Percentiles rank a stretch among this genome's conserved stretches.
These are phyloP conservation scores for Bolinopsis microptera DNA, from an alignment of 37 sponge, comb jelly and placozoan genomes.

Conservation along the genomic window DNA sequence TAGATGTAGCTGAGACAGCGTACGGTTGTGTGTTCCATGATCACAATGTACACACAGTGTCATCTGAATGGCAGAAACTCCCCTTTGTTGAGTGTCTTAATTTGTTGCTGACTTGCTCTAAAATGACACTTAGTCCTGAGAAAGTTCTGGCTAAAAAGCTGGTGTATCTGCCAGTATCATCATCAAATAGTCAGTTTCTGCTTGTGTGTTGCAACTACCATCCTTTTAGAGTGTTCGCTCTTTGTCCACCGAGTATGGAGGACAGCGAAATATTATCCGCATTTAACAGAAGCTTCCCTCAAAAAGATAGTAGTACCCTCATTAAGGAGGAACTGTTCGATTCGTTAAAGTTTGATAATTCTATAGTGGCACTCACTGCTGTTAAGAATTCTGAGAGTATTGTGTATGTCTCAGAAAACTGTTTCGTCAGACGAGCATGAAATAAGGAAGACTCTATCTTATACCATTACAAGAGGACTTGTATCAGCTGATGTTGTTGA, in stretches of 20 bases:
- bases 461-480: background rate
- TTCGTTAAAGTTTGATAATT: background rate
- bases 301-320: conserved; percentile 19
- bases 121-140: background rate
- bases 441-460: background rate
- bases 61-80: background rate
- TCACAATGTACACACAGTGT: background rate
- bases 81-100: conserved; percentile 4
- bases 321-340: background rate
- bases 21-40: conserved; percentile 52
- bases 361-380: conserved; percentile 30
- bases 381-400: conserved; percentile 27
- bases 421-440: background rate
- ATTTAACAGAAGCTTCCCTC: conserved; percentile 13
- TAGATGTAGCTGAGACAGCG: conserved; percentile 7
- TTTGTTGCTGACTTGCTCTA: background rate
- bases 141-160: background rate
- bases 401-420: background rate
- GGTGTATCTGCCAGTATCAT: background rate
- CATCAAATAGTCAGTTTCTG: background rate
- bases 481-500: background rate
- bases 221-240: conserved; percentile 23
- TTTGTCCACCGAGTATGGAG: background rate
- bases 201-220: background rate
- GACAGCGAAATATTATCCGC: conserved; percentile 10